These are phyloP conservation scores for Lithobates pipiens DNA, from an alignment of 2,797 vertebrate species.

Conservation along the genomic window DNA sequence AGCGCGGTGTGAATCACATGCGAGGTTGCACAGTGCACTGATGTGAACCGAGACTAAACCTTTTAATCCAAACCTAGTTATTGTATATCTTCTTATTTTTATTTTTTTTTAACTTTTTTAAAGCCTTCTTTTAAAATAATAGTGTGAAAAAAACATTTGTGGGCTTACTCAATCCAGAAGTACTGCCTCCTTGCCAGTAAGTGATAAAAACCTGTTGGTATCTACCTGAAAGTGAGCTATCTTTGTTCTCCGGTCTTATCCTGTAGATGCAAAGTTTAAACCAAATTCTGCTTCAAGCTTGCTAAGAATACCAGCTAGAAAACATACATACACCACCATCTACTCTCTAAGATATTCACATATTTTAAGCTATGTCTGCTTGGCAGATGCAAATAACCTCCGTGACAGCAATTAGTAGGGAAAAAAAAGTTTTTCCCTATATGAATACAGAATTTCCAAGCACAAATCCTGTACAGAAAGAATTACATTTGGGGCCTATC, in stretches of 20 bases:
- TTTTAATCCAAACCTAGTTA: too few species aligned
- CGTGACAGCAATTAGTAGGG: neutral
- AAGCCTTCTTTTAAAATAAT: too few species aligned
- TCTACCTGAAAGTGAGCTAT: neutral
- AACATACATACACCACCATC: neutral
- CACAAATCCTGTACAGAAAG: conserved; percentile 6
- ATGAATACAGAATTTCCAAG: neutral
- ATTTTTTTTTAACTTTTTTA: too few species aligned
- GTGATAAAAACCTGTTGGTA: neutral
- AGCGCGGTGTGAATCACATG: too few species aligned
- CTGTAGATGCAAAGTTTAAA: neutral
- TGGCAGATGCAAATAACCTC: neutral
- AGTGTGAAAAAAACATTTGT: too few species aligned
- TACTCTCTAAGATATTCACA: neutral
- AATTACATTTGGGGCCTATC: conserved; percentile 10
- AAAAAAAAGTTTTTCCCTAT: neutral
- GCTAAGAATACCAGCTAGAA: neutral
- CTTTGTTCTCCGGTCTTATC: neutral
- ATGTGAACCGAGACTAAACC: too few species aligned
- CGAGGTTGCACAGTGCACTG: too few species aligned
- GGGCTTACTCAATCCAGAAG: too few species aligned
- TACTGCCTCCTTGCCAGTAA: too few species aligned
- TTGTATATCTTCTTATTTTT: too few species aligned
- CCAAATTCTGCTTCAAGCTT: neutral
- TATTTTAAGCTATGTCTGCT: neutral